These are phyloP conservation scores for Magallana angulata DNA, from an alignment of 1,140 invertebrate genomes.

Conservation along the genomic window DNA sequence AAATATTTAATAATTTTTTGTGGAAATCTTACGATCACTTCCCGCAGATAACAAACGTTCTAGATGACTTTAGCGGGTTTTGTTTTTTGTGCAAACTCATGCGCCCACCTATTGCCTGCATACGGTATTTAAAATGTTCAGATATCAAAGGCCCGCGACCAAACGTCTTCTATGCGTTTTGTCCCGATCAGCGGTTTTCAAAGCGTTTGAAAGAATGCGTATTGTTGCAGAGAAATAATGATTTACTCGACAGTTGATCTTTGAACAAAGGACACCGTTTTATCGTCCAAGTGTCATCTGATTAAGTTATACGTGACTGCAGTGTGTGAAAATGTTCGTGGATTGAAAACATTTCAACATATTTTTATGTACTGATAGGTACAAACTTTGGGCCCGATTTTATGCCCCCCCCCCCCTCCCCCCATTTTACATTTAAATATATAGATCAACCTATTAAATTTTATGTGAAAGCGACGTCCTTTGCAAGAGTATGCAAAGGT, in stretches of 20 bases:
- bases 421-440: background rate
- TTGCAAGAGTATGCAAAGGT: background rate
- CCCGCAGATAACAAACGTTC: background rate
- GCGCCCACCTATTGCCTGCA: background rate
- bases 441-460: background rate
- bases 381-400: background rate
- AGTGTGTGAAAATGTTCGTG: slow-evolving; percentile 5
- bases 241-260: slow-evolving; percentile 19
- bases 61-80: background rate
- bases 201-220: slow-evolving; percentile 11
- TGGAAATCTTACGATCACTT: background rate
- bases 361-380: background rate
- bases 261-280: background rate
- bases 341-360: background rate
- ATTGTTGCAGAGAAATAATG: slow-evolving; percentile 14
- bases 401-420: background rate
- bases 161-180: background rate
- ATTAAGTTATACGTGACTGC: background rate
- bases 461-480: background rate
- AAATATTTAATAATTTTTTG: background rate
- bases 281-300: background rate
- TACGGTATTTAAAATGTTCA: no score
- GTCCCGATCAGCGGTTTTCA: slow-evolving; percentile 3
- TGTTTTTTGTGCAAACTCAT: background rate
- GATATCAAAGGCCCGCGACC: background rate